These are phyloP conservation scores for Reticulitermes lucifugus DNA, from an alignment of 2,888 invertebrate genomes.

Conservation along the genomic window DNA sequence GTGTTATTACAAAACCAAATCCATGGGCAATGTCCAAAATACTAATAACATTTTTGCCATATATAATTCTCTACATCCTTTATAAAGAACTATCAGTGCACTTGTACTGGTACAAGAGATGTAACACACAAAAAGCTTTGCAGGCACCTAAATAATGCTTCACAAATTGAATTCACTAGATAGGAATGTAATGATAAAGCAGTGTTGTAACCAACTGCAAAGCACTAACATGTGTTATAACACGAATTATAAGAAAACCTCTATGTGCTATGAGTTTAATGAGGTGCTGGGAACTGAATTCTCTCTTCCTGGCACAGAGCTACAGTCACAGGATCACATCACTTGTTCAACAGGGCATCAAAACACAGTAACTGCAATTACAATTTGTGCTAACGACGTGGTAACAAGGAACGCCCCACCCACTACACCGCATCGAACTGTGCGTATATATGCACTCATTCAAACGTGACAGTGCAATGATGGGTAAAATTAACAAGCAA, in stretches of 20 bases:
- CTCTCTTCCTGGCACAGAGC: slow-evolving; percentile 7
- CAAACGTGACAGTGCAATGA: slow-evolving; percentile 31
- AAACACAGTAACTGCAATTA: slow-evolving; percentile 40
- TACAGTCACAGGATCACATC: neutral
- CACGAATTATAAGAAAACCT: slow-evolving; percentile 21
- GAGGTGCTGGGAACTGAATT: slow-evolving; percentile 38
- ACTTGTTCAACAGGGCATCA: slow-evolving; percentile 42
- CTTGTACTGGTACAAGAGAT: too few relatives aligned
- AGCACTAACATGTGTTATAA: neutral
- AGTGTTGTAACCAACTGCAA: neutral
- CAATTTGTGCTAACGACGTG: slow-evolving; percentile 35
- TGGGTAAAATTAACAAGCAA: slow-evolving; percentile 47
- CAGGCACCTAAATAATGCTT: neutral
- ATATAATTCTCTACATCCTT: too few relatives aligned
- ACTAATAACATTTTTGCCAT: too few relatives aligned
- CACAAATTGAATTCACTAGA: slow-evolving; percentile 6
- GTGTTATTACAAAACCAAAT: too few relatives aligned
- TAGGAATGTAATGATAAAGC: slow-evolving; percentile 12
- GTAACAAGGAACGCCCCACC: neutral
- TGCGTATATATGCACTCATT: slow-evolving; percentile 6
- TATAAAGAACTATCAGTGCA: too few relatives aligned
- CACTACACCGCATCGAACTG: neutral
- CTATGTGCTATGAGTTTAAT: slow-evolving; percentile 16
- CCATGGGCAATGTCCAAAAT: too few relatives aligned
- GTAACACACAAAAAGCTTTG: too few relatives aligned